Evolutionary conservation across 2,113 vertebrate genomes (phyloP).

Genomic region (Chlorodrepanis virens): DNA sequence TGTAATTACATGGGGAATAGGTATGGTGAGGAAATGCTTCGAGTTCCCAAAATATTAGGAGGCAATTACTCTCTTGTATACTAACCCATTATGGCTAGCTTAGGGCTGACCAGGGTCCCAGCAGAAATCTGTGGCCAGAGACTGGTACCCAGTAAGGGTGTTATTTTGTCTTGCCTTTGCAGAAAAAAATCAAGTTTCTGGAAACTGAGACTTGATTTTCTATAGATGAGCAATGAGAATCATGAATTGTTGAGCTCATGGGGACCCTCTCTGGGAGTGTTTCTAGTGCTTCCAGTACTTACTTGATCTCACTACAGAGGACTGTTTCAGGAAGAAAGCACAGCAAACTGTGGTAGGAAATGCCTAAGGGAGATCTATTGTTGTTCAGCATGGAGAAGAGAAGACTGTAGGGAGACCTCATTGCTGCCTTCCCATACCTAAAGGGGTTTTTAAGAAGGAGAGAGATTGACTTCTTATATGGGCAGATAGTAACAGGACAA

Average conservation of each 20-base stretch:
- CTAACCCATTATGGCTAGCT: accelerated
- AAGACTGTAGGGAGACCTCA: not conserved
- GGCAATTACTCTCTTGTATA: not conserved
- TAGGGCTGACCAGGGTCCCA: not conserved
- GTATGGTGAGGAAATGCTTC: not conserved
- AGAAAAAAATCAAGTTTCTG: not conserved
- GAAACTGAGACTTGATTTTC: not conserved
- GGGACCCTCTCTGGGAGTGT: not conserved
- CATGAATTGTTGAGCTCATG: not conserved
- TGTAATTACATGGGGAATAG: not conserved
- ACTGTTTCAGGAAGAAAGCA: not conserved
- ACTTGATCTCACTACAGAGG: not conserved
- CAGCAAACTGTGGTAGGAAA: not conserved
- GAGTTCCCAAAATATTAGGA: not conserved
- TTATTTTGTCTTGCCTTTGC: not conserved
- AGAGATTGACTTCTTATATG: not conserved
- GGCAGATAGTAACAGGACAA: not conserved
- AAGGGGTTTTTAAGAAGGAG: not conserved
- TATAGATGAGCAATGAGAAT: not conserved
- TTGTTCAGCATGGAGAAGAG: not conserved
- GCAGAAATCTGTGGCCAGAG: not conserved
- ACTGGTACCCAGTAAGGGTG: no score
- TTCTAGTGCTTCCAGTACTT: not conserved
- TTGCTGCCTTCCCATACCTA: not conserved
- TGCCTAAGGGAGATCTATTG: not conserved